phyloP scores from a whole-genome alignment of 2,888 invertebrate species.

The Eupithecia tripunctaria region DNA sequence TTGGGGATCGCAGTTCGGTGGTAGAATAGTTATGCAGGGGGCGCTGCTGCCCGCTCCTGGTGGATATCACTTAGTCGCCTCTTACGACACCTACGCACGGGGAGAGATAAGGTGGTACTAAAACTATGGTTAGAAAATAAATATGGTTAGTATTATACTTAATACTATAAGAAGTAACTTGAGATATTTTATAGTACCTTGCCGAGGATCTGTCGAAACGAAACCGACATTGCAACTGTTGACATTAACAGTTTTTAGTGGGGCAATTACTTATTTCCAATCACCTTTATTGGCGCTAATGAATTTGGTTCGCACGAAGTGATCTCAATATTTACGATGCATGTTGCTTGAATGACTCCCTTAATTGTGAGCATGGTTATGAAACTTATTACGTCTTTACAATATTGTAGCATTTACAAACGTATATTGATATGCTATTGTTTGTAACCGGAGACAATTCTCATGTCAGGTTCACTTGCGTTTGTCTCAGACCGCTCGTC shows the following conservation, averaged over 20 bases:
- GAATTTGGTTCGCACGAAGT: slow-evolving; percentile 58
- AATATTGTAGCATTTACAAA: background rate
- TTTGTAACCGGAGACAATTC: background rate
- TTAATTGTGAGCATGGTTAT: slow-evolving; percentile 2
- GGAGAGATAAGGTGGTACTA: no score
- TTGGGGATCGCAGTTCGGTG: no score
- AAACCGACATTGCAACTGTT: slow-evolving; percentile 31
- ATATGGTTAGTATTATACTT: no score
- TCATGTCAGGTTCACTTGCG: background rate
- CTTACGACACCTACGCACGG: no score
- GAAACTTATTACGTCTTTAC: slow-evolving; percentile 10
- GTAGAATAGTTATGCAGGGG: no score
- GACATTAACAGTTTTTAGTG: slow-evolving; percentile 53
- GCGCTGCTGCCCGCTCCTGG: no score
- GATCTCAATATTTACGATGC: slow-evolving; percentile 38
- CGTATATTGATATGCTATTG: background rate
- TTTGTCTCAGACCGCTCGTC: slow-evolving; percentile 48
- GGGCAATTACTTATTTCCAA: slow-evolving; percentile 51
- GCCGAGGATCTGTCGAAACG: slow-evolving; percentile 30
- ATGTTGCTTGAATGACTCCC: slow-evolving; percentile 16
- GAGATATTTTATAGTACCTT: background rate
- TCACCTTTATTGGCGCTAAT: slow-evolving; percentile 53
- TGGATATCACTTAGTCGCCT: no score
- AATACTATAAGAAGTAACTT: background rate
- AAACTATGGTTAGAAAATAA: no score